Percentiles rank a stretch among this genome's conserved stretches.
Conservation (phyloP, 64 coral and sea anemone species). For the Platygyra sinensis region DNA sequence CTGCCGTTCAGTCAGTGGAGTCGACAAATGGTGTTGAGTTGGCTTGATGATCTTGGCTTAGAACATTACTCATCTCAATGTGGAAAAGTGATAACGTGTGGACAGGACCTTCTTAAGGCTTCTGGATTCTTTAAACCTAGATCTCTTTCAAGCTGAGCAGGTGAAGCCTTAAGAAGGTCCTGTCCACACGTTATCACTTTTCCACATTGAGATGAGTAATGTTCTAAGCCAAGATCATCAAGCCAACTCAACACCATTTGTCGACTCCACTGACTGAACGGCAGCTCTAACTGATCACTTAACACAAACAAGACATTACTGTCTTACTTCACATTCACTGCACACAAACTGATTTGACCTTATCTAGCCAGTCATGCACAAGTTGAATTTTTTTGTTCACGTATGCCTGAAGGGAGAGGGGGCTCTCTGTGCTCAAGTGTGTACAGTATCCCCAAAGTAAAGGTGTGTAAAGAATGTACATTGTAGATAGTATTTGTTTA, state of each 20-base stretch:
- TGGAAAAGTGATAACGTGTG: slow-evolving; percentile 60
- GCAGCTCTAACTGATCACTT: slow-evolving; percentile 88
- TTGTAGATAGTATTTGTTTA: no score
- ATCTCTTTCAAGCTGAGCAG: slow-evolving; percentile 77
- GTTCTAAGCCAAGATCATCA: slow-evolving; percentile 89
- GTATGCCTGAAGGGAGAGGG: no score
- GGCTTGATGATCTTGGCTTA: slow-evolving; percentile 94
- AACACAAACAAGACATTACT: not conserved
- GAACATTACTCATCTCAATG: slow-evolving; percentile 74
- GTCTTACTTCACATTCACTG: no score
- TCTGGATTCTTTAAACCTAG: slow-evolving; percentile 82
- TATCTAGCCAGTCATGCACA: no score
- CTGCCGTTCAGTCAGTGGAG: slow-evolving; percentile 89
- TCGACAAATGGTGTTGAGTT: slow-evolving; percentile 90
- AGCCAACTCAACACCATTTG: slow-evolving; percentile 97
- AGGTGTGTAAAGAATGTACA: no score
- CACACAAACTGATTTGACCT: no score
- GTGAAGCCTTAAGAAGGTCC: slow-evolving; percentile 78
- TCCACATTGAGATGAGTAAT: slow-evolving; percentile 67
- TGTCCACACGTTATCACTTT: slow-evolving; percentile 72
- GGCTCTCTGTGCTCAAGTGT: no score
- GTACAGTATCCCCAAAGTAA: no score
- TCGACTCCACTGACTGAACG: slow-evolving; percentile 82
- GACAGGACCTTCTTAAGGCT: slow-evolving; percentile 83
- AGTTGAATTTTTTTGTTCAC: no score